These are phyloP conservation scores for Caiman crocodilus DNA, from an alignment of 2,797 vertebrate genomes.

Conservation along the genomic window DNA sequence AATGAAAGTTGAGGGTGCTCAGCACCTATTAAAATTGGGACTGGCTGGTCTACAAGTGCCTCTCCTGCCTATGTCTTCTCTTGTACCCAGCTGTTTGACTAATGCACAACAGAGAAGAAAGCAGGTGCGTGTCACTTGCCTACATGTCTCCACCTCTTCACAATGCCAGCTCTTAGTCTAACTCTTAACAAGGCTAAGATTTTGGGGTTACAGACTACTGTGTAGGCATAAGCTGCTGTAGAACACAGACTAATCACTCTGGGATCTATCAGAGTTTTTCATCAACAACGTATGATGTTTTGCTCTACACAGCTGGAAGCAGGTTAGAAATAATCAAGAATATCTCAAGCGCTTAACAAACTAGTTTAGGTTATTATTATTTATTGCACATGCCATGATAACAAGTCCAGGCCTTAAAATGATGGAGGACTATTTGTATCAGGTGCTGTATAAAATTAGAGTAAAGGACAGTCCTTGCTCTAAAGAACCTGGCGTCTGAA, in stretches of 20 bases:
- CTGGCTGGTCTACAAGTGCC: not conserved
- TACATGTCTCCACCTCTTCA: fast-evolving
- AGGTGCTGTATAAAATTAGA: not conserved
- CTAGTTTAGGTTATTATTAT: not conserved
- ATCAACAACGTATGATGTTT: not conserved
- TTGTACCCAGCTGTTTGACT: fast-evolving
- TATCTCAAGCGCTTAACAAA: fast-evolving
- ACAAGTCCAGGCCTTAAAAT: not conserved
- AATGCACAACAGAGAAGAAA: not conserved
- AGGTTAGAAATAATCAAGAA: not conserved
- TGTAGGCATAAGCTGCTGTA: not conserved
- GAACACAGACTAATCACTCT: fast-evolving
- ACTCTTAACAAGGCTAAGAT: not conserved
- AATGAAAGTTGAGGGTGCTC: fast-evolving
- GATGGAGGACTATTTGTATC: not conserved
- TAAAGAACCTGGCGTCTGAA: not conserved
- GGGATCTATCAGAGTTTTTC: not conserved
- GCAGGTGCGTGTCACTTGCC: not conserved
- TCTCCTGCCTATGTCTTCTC: not conserved
- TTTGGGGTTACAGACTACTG: not conserved
- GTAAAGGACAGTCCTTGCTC: not conserved
- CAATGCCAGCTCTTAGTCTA: not conserved
- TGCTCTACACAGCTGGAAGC: fast-evolving
- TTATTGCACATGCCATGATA: not conserved
- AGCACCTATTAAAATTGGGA: not conserved